Conservation (phyloP, 2,113 vertebrate species). For the Atherinomorus stipes region DNA sequence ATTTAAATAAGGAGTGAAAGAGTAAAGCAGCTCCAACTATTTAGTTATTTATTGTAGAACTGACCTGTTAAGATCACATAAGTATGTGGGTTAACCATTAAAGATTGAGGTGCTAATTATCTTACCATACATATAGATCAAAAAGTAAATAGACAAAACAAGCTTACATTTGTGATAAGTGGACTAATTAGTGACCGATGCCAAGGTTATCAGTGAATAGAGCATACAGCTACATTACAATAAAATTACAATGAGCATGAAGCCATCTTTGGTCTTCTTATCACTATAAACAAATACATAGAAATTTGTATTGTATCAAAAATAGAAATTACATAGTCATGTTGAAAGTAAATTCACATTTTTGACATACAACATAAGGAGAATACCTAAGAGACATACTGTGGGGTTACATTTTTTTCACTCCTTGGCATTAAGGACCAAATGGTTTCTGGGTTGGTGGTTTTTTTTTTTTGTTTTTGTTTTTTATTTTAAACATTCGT, state of each 20-base stretch:
- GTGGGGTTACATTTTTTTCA: conserved; percentile 60
- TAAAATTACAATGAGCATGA: conserved; percentile 77
- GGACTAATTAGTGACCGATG: conserved; percentile 74
- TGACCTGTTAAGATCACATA: conserved; percentile 72
- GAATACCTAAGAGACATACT: conserved; percentile 74
- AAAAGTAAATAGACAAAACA: conserved; percentile 77
- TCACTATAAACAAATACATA: conserved; percentile 84
- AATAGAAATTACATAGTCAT: conserved; percentile 86
- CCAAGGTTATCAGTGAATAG: conserved; percentile 73
- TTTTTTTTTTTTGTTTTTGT: no score
- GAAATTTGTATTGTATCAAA: conserved; percentile 86
- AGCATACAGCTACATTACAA: conserved; percentile 75
- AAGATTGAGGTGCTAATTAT: conserved; percentile 74
- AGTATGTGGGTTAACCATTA: conserved; percentile 76
- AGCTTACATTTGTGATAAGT: conserved; percentile 72
- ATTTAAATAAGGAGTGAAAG: neutral
- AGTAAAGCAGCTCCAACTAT: conserved; percentile 40
- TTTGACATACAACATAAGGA: conserved; percentile 80
- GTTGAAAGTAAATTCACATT: conserved; percentile 84
- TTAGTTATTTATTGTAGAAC: conserved; percentile 76
- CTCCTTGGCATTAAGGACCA: conserved; percentile 72
- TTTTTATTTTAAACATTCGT: conserved; percentile 71
- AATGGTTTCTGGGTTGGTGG: no score
- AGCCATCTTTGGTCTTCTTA: conserved; percentile 86
- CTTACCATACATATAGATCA: conserved; percentile 72